These are phyloP conservation scores for Pantherophis alleghaniensis DNA, from an alignment of 2,797 vertebrate species.

Conservation along the genomic window DNA sequence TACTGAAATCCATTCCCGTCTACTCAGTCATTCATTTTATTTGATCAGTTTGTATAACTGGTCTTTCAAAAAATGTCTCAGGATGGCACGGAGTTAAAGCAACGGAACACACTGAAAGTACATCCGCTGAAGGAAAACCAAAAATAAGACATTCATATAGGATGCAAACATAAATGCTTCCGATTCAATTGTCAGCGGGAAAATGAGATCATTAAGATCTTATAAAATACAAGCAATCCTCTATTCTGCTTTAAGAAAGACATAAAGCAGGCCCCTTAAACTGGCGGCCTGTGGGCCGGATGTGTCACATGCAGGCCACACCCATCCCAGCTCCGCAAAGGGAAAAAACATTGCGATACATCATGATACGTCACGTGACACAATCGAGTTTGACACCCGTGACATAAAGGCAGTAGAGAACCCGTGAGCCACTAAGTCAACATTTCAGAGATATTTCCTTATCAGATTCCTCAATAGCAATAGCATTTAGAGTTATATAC, in stretches of 20 bases:
- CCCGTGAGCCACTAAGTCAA: not conserved
- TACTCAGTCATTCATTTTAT: not conserved
- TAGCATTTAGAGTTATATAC: not conserved
- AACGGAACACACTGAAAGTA: not conserved
- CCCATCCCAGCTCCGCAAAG: too few species aligned
- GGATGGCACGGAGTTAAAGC: not conserved
- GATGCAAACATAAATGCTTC: not conserved
- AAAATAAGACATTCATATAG: not conserved
- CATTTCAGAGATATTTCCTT: not conserved
- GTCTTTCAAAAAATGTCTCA: not conserved
- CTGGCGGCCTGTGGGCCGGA: accelerated
- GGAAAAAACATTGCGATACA: too few species aligned
- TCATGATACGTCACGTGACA: too few species aligned
- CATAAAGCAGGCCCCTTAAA: not conserved
- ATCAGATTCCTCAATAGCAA: not conserved
- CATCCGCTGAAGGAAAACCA: not conserved
- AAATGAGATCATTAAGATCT: not conserved
- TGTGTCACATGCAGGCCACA: too few species aligned
- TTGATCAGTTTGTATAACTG: not conserved
- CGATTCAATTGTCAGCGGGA: not conserved
- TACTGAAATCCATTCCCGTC: not conserved
- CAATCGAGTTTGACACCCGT: too few species aligned
- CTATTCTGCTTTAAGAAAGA: not conserved
- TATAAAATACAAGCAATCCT: not conserved
- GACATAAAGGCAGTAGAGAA: not conserved